Evolutionary conservation across 2,797 vertebrate genomes (phyloP), one percentile per base, ranked within the genome.

Genomic region (Cichlasoma orientale): DNA sequence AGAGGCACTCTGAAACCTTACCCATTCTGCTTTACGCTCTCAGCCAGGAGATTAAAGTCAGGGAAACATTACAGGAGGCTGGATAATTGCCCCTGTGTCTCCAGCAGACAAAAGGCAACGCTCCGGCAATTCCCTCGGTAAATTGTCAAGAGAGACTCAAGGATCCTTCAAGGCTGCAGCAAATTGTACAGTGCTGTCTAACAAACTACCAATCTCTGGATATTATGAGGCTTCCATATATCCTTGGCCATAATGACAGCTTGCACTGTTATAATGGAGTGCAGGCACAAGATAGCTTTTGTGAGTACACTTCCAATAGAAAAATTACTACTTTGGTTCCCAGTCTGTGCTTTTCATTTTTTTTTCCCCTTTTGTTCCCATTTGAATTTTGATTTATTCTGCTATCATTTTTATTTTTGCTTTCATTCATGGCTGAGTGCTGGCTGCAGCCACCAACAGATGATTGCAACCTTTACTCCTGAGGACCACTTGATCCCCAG

Each of bases 11-110:
- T 94, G 94, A 95, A 95, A 95, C 94, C 94, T 94, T 90, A 95
- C 89, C 93, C 92, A 92, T 92, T 94, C 92, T 94, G 93, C 93
- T 94, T 94, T 94, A 94, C 89, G 89, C 94, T 94, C 93, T 89
- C 93, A 93, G 94, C 91, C 93, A 85, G 93, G 94, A 95, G 95
- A 96, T 96, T 96, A 95, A 96, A 96, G 95, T 92, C 85, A 83
- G 93, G 94, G 94, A 95, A 95, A 96, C 94, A 94, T 95, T 95
- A 96, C 95, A 92, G 95, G 92, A 94, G 94, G 93, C 89, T 92
- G 84, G 92, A 91, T 87, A 93, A 96, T 94, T 91, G 94, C 94
- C 94, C 95, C 83, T 87, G 94, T 93, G 69, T 94, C 93, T 86
- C 90, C 80, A 75, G 89, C 92, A 95, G 93, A 96, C 95, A 95